Conservation (phyloP, 64 coral and sea anemone genomes). For the Stichodactyla helianthus region DNA sequence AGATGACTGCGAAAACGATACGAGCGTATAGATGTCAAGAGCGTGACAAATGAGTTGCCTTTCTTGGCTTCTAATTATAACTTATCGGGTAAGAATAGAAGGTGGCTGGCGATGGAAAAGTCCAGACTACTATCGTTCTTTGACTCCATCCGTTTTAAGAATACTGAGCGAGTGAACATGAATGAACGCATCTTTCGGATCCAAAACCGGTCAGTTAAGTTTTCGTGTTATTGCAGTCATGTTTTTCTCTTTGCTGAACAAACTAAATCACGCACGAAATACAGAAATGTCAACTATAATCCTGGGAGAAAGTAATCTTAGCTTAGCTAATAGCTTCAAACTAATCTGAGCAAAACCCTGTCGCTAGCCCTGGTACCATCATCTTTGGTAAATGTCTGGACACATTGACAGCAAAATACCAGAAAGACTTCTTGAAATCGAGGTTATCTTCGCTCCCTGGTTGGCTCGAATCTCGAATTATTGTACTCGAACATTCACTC, state of each 20-base stretch:
- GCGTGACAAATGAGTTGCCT: neutral
- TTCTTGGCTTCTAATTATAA: constrained; percentile 3
- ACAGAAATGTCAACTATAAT: neutral
- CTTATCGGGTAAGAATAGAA: neutral
- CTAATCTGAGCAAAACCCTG: neutral
- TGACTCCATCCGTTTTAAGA: neutral
- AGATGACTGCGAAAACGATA: neutral
- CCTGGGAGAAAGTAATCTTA: neutral
- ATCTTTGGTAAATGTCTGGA: neutral
- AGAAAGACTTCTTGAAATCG: neutral
- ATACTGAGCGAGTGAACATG: neutral
- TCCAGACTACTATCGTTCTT: neutral
- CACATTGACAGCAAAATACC: neutral
- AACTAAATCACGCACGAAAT: neutral
- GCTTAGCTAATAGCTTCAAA: constrained; percentile 7
- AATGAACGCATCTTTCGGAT: neutral
- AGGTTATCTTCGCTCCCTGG: neutral
- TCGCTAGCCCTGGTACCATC: neutral
- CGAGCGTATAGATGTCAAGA: neutral
- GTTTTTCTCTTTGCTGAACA: neutral
- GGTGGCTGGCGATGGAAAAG: neutral
- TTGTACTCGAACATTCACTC: no score
- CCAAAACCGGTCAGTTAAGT: neutral
- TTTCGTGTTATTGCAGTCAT: neutral
- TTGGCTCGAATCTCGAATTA: no score